Conservation (phyloP, 2,888 invertebrate species). For the Drosophila infuscata region DNA sequence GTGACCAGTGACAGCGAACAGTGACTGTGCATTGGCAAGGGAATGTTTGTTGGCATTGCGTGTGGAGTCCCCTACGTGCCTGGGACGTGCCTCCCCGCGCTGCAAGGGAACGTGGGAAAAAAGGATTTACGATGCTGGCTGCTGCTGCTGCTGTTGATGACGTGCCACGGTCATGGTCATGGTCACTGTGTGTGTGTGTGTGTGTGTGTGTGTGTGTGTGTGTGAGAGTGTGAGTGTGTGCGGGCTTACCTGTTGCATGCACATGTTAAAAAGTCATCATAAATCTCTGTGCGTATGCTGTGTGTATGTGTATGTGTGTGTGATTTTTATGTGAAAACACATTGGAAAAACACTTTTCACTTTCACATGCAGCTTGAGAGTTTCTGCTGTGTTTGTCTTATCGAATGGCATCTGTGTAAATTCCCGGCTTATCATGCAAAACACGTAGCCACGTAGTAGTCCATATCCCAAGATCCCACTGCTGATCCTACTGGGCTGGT, state of each 20-base stretch:
- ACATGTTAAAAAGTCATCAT: conserved; percentile 79
- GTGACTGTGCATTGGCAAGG: conserved; percentile 10
- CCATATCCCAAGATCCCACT: conserved; percentile 1
- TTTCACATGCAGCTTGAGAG: conserved; percentile 51
- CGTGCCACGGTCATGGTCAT: conserved; percentile 51
- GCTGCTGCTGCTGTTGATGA: conserved; percentile 43
- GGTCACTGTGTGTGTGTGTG: conserved; percentile 6
- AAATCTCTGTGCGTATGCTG: conserved; percentile 59
- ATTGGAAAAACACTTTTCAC: conserved; percentile 60
- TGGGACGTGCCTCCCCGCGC: conserved; percentile 53
- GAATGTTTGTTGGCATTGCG: neutral
- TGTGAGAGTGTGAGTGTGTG: conserved; percentile 31
- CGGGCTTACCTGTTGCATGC: conserved; percentile 71
- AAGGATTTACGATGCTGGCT: conserved; percentile 72
- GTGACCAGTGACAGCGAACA: conserved; percentile 1
- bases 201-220: conserved; percentile 22
- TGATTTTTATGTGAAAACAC: conserved; percentile 8
- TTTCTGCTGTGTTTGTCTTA: conserved; percentile 53
- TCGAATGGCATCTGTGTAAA: conserved; percentile 76
- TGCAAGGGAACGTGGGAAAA: conserved; percentile 73
- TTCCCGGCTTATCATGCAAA: conserved; percentile 81
- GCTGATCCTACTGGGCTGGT: conserved; percentile 26
- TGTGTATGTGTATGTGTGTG: conserved; percentile 11
- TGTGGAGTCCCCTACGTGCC: conserved; percentile 19
- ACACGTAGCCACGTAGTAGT: conserved; percentile 65